Base-by-base conservation (phyloP, 2,113 vertebrate species). In the Arizona elegans region DNA sequence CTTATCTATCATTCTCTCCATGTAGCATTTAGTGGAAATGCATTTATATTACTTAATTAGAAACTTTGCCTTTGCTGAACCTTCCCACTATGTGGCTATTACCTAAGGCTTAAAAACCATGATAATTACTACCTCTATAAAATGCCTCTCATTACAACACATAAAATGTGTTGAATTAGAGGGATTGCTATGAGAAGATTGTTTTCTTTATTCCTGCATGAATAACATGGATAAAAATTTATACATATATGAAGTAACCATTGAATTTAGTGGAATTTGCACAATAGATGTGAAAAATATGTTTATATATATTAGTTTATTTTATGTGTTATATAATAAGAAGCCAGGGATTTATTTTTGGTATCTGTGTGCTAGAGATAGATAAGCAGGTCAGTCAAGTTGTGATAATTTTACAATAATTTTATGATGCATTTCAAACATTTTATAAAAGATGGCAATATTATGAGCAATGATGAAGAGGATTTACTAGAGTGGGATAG, bases 91-190 rank as follows among this genome's bases (percentile, higher is more conserved):
- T 93, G 95, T 96, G 94, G 88, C 93, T 96, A 94, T 96, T 97
- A 97, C 96, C 95, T 97, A 95, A 98, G 95, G 93, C 95, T 96
- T 96, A 96, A 97, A 98, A 98, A 97, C 95, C 96, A 70, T 96
- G 90, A 95, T 97, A 98, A 97, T 97, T 97, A 96, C 92, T 0
- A 0, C 96, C 95, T 96, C 93, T 97, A 87, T 96, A 97, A 97
- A 97, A 96, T 94, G 95, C 91, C 95, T 92, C 92, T 97, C 94
- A 96, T 97, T 97, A 97, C 90, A 96, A 94, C 92, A 96, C 93
- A 95, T 96, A 96, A 96, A 98, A 96, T 92, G 92, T 94, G 96
- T 96, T 93, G 92, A 95, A 97, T 97, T 95, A 95, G 94, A 97
- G 96, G 54, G 97, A 92, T 94, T 95, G 94, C 95, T 97, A 95